These are phyloP conservation scores for Drosophila simulans DNA, from an alignment of 1,140 invertebrate species.

Conservation along the genomic window DNA sequence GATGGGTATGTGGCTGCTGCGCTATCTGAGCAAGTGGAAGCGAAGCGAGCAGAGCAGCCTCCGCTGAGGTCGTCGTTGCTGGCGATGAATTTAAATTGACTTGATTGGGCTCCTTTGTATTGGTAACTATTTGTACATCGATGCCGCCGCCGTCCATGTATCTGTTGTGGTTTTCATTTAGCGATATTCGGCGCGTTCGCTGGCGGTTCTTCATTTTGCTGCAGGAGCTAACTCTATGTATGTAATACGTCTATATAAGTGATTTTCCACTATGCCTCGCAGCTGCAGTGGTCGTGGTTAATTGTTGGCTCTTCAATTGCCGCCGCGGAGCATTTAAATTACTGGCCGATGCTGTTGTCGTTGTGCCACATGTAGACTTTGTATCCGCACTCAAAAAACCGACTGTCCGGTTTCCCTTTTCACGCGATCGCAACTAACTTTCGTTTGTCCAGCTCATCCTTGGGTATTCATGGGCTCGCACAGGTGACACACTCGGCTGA, in stretches of 20 bases:
- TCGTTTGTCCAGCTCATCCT: slow-evolving; percentile 47
- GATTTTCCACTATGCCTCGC: slow-evolving; percentile 22
- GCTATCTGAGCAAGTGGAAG: slow-evolving; percentile 34
- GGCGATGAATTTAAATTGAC: slow-evolving; percentile 82
- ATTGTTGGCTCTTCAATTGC: slow-evolving; percentile 71
- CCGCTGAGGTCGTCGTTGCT: slow-evolving; percentile 54
- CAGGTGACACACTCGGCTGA: slow-evolving; percentile 23
- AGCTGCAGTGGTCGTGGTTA: slow-evolving; percentile 53
- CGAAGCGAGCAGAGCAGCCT: slow-evolving; percentile 39
- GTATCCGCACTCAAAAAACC: slow-evolving; percentile 25
- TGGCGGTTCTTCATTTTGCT: slow-evolving; percentile 68
- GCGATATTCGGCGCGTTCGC: slow-evolving; percentile 59
- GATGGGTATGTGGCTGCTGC: slow-evolving; percentile 5
- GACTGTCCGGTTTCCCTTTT: slow-evolving; percentile 21
- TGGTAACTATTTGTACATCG: slow-evolving; percentile 79
- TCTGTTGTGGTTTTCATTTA: slow-evolving; percentile 68
- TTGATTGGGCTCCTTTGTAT: slow-evolving; percentile 80
- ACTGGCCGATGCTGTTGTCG: slow-evolving; percentile 54
- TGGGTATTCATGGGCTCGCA: slow-evolving; percentile 12
- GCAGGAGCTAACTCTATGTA: slow-evolving; percentile 39
- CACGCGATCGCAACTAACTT: slow-evolving; percentile 38
- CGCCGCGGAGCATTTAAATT: slow-evolving; percentile 65
- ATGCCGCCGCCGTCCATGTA: slow-evolving; percentile 50
- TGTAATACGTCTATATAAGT: neutral
- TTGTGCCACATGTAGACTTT: slow-evolving; percentile 59